A percentile compares a stretch with the other conserved stretches of the same genome.
These are phyloP conservation scores for Ferrisia virgata DNA, from an alignment of 2,888 invertebrate species.

Conservation along the genomic window DNA sequence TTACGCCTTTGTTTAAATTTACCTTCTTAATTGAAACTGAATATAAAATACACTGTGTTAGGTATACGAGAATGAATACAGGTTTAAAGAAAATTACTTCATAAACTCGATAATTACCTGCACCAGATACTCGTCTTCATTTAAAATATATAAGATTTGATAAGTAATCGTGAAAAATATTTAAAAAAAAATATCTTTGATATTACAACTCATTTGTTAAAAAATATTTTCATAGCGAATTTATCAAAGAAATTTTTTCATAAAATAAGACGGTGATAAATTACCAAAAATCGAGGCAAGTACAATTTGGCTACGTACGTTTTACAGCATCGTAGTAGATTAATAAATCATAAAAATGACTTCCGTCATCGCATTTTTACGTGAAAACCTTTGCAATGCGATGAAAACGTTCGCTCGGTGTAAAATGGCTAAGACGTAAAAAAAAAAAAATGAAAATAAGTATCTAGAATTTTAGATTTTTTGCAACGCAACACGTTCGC, in stretches of 20 bases:
- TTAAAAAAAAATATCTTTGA: neutral
- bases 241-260: neutral
- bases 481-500: neutral
- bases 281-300: neutral
- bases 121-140: neutral
- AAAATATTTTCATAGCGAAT: neutral
- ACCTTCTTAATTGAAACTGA: too few species aligned
- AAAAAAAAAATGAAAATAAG: neutral
- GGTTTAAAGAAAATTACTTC: neutral
- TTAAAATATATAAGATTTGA: neutral
- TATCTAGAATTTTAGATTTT: neutral
- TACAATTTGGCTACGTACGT: neutral
- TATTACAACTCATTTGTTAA: neutral
- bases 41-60: too few species aligned
- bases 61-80: too few species aligned
- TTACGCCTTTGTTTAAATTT: too few species aligned
- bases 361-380: conserved; percentile 10
- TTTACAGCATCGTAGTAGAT: neutral
- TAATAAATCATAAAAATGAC: conserved; percentile 8
- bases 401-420: neutral
- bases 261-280: neutral
- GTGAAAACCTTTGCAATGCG: neutral
- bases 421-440: neutral
- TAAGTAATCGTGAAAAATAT: neutral
- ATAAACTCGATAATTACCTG: neutral